Evolutionary conservation across 2,113 vertebrate genomes (phyloP).

Genomic region (Dipodomys stephensi): DNA sequence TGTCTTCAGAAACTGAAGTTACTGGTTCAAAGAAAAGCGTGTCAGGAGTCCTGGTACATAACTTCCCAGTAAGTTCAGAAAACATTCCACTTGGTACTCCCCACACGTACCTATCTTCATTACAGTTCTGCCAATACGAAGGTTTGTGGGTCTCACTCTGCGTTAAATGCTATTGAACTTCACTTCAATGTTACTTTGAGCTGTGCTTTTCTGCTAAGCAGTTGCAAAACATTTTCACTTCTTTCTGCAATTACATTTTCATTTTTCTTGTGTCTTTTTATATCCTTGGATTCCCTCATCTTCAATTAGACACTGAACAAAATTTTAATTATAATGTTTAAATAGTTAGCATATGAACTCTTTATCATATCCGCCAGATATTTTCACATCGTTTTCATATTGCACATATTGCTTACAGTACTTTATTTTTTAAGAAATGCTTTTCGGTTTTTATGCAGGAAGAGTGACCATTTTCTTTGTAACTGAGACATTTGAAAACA

Average conservation of each 20-base stretch:
- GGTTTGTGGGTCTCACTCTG: neutral
- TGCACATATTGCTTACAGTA: neutral
- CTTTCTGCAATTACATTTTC: neutral
- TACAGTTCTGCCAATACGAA: neutral
- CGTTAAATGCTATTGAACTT: neutral
- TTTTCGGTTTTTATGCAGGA: neutral
- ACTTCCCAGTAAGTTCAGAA: neutral
- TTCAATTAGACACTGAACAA: neutral
- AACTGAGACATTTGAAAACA: neutral
- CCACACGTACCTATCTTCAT: neutral
- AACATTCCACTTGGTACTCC: neutral
- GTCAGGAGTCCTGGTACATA: neutral
- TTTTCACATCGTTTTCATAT: neutral
- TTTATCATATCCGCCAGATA: neutral
- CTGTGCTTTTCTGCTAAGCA: neutral
- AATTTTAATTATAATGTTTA: neutral
- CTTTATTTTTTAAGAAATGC: neutral
- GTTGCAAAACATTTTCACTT: neutral
- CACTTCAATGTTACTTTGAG: neutral
- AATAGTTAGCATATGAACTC: neutral
- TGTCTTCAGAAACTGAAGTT: neutral
- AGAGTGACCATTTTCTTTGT: neutral
- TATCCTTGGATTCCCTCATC: neutral
- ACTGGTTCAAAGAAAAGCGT: neutral
- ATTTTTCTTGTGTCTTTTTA: neutral